A percentile compares a stretch with the other conserved stretches of the same genome.
These are phyloP conservation scores for Chinchilla lanigera DNA, from an alignment of 2,113 vertebrate species.

Conservation along the genomic window DNA sequence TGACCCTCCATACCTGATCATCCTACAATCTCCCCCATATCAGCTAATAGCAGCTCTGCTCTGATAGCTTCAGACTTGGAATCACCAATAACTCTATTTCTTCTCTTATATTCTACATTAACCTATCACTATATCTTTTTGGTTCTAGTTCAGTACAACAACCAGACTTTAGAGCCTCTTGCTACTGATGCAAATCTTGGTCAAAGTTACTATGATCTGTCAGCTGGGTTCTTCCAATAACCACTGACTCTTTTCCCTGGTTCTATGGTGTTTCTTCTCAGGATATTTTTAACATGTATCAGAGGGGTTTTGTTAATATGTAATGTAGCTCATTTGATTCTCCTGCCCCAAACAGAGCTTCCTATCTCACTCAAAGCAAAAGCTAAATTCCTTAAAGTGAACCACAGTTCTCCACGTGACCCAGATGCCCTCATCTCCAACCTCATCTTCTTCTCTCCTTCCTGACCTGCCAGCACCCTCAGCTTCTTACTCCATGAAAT, in stretches of 20 bases:
- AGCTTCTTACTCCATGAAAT: neutral
- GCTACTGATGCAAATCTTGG: neutral
- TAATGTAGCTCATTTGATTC: neutral
- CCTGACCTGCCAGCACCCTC: neutral
- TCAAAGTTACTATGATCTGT: neutral
- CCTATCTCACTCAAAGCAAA: neutral
- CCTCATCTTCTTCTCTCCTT: fast-evolving
- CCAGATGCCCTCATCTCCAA: neutral
- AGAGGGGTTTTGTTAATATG: neutral
- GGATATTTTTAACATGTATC: neutral
- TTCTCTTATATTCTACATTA: neutral
- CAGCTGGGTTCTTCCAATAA: neutral
- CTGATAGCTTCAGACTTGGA: neutral
- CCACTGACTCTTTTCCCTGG: neutral
- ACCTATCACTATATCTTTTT: neutral
- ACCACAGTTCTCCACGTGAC: neutral
- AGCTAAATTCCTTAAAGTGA: neutral
- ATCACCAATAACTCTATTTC: neutral
- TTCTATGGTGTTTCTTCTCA: neutral
- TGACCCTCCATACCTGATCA: neutral
- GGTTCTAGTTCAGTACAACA: neutral
- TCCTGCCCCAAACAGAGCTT: neutral
- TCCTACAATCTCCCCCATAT: neutral
- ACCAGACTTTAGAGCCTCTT: neutral
- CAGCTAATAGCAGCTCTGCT: neutral